These are phyloP conservation scores for Pempheris klunzingeri DNA, from an alignment of 2,797 vertebrate species.

Conservation along the genomic window DNA sequence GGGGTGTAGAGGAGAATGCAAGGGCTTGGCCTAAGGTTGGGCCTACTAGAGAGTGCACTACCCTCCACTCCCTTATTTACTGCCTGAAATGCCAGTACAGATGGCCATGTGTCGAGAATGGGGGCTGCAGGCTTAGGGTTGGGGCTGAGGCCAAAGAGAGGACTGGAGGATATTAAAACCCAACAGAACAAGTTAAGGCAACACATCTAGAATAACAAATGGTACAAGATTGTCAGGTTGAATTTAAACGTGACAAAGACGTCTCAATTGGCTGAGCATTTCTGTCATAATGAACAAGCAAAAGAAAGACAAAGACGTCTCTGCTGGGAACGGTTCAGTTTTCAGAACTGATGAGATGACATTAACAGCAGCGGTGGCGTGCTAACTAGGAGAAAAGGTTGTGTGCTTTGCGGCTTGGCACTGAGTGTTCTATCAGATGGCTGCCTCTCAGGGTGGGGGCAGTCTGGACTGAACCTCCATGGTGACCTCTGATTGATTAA, in stretches of 20 bases:
- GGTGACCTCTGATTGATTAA: conserved; percentile 85
- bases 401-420: conserved; percentile 63
- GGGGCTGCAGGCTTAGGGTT: conserved; percentile 50
- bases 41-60: conserved; percentile 53
- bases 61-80: conserved; percentile 75
- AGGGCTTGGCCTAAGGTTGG: conserved; percentile 67
- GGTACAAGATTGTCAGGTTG: neutral
- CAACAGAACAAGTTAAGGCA: neutral
- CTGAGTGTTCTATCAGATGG: conserved; percentile 77
- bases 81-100: conserved; percentile 77
- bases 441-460: conserved; percentile 69
- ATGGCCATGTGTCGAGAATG: conserved; percentile 79
- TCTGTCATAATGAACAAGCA: conserved; percentile 1
- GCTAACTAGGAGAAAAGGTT: conserved; percentile 49
- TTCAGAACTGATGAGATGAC: conserved; percentile 35
- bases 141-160: conserved; percentile 36
- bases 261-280: neutral
- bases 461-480: conserved; percentile 68
- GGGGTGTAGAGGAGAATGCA: conserved; percentile 65
- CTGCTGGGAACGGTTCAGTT: conserved; percentile 4
- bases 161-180: neutral
- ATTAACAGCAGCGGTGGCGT: conserved; percentile 16
- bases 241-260: conserved; percentile 13
- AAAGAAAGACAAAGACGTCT: conserved; percentile 10
- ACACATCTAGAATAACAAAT: neutral